These are phyloP conservation scores for Entomobrya proxima DNA, from an alignment of 2,888 invertebrate species.

Conservation along the genomic window DNA sequence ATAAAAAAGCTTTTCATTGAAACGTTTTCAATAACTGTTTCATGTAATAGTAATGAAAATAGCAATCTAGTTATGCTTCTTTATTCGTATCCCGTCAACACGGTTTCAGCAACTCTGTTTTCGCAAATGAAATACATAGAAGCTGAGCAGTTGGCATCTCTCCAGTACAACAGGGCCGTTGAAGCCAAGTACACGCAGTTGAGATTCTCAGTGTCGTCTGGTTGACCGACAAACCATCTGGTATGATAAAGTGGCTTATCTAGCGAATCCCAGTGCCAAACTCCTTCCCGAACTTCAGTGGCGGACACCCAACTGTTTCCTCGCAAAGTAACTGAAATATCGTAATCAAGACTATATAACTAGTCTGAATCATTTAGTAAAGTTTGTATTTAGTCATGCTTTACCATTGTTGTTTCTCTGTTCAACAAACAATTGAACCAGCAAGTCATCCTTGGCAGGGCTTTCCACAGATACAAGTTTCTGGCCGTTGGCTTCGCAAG, in stretches of 20 bases:
- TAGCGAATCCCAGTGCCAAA: constrained; percentile 70
- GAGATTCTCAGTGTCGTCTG: constrained; percentile 65
- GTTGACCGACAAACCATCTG: constrained; percentile 71
- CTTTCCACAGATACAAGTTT: constrained; percentile 64
- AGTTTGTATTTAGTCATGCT: not conserved
- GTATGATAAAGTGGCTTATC: constrained; percentile 69
- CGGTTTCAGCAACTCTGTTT: not conserved
- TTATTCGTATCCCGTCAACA: not conserved
- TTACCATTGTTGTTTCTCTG: constrained; percentile 60
- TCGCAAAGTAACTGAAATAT: constrained; percentile 45
- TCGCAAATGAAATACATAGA: constrained; percentile 73
- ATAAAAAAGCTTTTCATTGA: no score
- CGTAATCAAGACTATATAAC: not conserved
- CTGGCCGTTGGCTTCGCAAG: constrained; percentile 50
- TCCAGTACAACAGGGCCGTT: constrained; percentile 66
- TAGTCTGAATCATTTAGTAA: not conserved
- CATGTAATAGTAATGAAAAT: no score
- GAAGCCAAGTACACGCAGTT: constrained; percentile 72
- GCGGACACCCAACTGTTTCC: constrained; percentile 70
- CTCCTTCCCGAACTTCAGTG: constrained; percentile 67
- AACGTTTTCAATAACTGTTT: no score
- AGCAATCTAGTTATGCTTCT: no score
- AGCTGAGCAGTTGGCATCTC: constrained; percentile 73
- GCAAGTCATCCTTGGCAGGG: constrained; percentile 62
- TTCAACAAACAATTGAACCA: constrained; percentile 64